phyloP scores from a whole-genome alignment of 2,888 invertebrate species.

The Yponomeuta sedellus region DNA sequence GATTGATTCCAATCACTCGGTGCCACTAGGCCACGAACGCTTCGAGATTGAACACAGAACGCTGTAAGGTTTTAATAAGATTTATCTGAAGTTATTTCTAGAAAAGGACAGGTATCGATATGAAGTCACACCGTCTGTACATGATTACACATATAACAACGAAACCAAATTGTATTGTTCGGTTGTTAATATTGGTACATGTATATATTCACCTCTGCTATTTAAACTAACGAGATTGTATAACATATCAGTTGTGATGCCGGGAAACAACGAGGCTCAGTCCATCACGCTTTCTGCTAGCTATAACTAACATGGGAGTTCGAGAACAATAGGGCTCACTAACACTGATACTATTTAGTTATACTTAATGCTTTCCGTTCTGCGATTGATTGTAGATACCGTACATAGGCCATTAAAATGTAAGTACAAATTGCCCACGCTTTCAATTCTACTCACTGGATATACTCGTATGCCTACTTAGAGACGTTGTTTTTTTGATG shows the following conservation, averaged over 20 bases:
- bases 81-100: too few relatives aligned
- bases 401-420: background rate
- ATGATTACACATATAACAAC: too few relatives aligned
- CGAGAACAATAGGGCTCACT: background rate
- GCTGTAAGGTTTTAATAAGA: too few relatives aligned
- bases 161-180: too few relatives aligned
- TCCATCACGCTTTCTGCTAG: background rate
- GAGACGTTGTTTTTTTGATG: background rate
- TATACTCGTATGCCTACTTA: background rate
- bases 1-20: too few relatives aligned
- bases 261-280: background rate
- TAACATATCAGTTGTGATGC: background rate
- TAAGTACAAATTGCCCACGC: too few relatives aligned
- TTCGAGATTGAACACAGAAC: too few relatives aligned
- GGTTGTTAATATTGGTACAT: too few relatives aligned
- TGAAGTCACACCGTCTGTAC: too few relatives aligned
- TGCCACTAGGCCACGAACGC: too few relatives aligned
- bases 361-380: conserved; percentile 3
- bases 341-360: background rate
- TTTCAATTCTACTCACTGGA: too few relatives aligned
- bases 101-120: too few relatives aligned
- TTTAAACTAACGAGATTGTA: background rate
- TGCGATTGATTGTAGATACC: background rate
- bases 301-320: background rate
- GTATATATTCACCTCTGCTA: background rate